phyloP scores from a whole-genome alignment of 2,888 invertebrate species.

The Drosophila dives region DNA sequence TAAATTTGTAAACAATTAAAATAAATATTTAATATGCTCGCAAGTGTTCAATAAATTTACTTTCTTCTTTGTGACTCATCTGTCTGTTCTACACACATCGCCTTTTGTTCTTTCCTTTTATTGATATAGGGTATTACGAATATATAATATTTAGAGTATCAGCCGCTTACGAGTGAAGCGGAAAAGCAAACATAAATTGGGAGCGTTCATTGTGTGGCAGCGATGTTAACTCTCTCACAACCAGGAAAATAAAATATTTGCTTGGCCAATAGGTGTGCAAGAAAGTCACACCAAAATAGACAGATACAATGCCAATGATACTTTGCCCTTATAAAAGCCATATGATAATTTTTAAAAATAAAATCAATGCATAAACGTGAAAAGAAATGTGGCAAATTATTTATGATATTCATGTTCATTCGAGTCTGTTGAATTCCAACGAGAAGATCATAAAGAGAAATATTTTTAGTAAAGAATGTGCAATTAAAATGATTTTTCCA shows the following conservation, averaged over 20 bases:
- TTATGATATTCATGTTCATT: neutral
- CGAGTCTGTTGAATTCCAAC: neutral
- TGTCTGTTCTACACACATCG: neutral
- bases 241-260: constrained; percentile 38
- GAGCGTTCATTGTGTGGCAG: constrained; percentile 9
- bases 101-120: constrained; percentile 13
- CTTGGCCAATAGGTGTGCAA: constrained; percentile 17
- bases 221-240: constrained; percentile 52
- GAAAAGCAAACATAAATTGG: constrained; percentile 43
- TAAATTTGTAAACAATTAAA: neutral
- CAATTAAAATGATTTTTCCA: neutral
- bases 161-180: constrained; percentile 42
- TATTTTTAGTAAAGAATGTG: constrained; percentile 1
- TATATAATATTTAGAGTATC: constrained; percentile 35
- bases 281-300: constrained; percentile 3
- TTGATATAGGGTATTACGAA: constrained; percentile 24
- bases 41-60: neutral
- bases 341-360: neutral
- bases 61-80: neutral
- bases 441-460: neutral
- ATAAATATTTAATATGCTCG: neutral
- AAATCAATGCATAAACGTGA: neutral
- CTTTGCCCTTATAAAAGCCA: constrained; percentile 5
- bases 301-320: neutral
- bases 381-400: neutral